These are phyloP conservation scores for Amphimallon solstitiale DNA, from an alignment of 2,888 invertebrate species.

Conservation along the genomic window DNA sequence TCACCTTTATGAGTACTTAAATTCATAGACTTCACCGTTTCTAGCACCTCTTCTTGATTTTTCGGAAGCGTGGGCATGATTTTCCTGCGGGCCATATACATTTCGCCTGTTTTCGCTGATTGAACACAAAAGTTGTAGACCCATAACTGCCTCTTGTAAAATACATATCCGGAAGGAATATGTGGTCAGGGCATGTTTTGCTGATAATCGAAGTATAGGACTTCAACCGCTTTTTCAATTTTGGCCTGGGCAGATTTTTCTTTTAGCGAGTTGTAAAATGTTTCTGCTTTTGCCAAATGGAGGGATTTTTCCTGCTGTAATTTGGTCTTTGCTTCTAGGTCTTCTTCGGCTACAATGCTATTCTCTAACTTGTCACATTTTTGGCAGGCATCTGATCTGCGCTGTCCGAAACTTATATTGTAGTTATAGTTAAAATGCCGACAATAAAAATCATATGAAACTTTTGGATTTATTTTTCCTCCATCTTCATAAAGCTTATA, in stretches of 20 bases:
- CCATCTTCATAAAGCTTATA: too few species aligned
- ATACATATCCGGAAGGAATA: constrained; percentile 46
- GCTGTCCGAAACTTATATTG: constrained; percentile 39
- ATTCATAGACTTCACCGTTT: too few species aligned
- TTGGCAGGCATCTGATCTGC: constrained; percentile 41
- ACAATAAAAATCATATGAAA: constrained; percentile 39
- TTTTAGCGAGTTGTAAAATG: constrained; percentile 43
- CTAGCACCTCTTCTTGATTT: too few species aligned
- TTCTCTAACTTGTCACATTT: constrained; percentile 42
- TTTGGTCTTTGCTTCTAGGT: constrained; percentile 37
- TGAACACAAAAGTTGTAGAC: too few species aligned
- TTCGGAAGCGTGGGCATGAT: too few species aligned
- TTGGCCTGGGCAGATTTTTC: constrained; percentile 41
- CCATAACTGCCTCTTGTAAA: constrained; percentile 46
- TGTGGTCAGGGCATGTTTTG: too few species aligned
- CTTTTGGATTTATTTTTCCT: constrained; percentile 35
- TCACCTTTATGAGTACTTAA: too few species aligned
- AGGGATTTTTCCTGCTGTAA: constrained; percentile 41
- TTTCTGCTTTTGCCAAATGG: constrained; percentile 44
- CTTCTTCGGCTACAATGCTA: constrained; percentile 36
- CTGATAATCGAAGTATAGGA: constrained; percentile 46
- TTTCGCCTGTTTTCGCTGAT: constrained; percentile 39
- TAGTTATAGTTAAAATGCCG: constrained; percentile 35
- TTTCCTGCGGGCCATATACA: too few species aligned
- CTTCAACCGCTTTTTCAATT: constrained; percentile 40